Percentiles rank a stretch among this genome's conserved stretches.
Conservation (phyloP, 1,140 invertebrate species). For the honey bee (Apis mellifera) region DNA sequence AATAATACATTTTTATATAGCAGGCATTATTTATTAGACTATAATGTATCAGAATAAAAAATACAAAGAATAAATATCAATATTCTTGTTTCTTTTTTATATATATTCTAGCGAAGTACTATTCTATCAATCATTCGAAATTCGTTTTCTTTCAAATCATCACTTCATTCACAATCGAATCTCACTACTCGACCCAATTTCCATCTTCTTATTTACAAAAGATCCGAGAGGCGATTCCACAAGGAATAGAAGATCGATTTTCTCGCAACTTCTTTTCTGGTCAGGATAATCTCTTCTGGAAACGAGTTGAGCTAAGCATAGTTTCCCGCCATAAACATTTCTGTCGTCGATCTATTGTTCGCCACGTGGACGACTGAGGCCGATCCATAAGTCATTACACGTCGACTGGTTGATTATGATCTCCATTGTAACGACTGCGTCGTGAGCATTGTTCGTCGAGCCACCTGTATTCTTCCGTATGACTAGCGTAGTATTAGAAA, state of each 20-base stretch:
- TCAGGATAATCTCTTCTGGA: background rate
- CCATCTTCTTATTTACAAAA: background rate
- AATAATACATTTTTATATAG: too few species aligned
- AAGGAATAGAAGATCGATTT: background rate
- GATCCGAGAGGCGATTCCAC: background rate
- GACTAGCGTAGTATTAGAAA: constrained; percentile 29
- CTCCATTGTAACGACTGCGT: constrained; percentile 71
- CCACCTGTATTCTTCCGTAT: constrained; percentile 53
- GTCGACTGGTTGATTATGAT: constrained; percentile 75
- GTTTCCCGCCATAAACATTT: constrained; percentile 66
- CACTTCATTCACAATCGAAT: too few species aligned
- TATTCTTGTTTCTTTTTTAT: too few species aligned
- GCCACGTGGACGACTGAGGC: constrained; percentile 49
- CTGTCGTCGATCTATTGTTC: constrained; percentile 72
- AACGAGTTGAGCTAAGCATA: background rate
- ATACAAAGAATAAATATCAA: too few species aligned
- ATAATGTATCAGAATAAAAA: too few species aligned
- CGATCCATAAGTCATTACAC: constrained; percentile 74
- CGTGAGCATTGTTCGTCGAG: constrained; percentile 72
- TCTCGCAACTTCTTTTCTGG: background rate
- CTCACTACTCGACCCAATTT: background rate
- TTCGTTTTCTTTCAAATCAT: too few species aligned
- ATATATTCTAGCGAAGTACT: too few species aligned
- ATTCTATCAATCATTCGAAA: too few species aligned
- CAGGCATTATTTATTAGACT: too few species aligned